Percentiles rank a stretch among this genome's conserved stretches.
These are phyloP conservation scores for Eilema depressum DNA, from an alignment of 2,888 invertebrate species.

Conservation along the genomic window DNA sequence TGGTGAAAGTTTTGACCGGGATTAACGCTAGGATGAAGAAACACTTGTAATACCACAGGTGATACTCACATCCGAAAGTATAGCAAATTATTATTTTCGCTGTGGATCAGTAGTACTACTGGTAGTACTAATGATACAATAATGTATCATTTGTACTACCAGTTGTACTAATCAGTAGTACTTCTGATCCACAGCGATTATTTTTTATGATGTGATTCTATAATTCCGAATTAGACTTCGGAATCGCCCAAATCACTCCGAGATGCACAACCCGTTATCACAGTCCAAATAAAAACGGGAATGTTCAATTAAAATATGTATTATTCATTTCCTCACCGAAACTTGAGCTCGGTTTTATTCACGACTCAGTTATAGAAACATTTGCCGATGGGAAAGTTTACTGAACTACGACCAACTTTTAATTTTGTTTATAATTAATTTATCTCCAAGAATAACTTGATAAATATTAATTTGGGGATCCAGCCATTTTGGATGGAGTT, in stretches of 20 bases:
- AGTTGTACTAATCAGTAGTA: no score
- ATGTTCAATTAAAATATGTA: constrained; percentile 16
- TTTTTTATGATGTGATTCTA: no score
- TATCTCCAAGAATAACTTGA: constrained; percentile 6
- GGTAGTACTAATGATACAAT: no score
- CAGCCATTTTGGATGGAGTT: neutral
- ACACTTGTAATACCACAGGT: neutral
- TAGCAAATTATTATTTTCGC: no score
- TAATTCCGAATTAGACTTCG: neutral
- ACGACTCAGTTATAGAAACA: constrained; percentile 17
- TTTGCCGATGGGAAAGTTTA: constrained; percentile 10
- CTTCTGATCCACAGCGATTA: no score
- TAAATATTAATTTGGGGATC: constrained; percentile 17
- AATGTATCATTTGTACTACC: no score
- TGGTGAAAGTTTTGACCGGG: no score
- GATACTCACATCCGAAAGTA: neutral
- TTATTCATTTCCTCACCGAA: constrained; percentile 20
- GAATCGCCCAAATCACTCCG: neutral
- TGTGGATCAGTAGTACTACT: no score
- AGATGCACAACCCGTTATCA: neutral
- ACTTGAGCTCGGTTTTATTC: constrained; percentile 11
- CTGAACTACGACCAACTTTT: neutral
- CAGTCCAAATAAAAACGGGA: neutral
- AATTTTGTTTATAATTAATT: constrained; percentile 19
- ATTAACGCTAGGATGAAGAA: no score